Percentiles rank a stretch among this genome's conserved stretches.
phyloP scores from a whole-genome alignment of 2,797 vertebrate genomes.

The Carcharodon carcharias region DNA sequence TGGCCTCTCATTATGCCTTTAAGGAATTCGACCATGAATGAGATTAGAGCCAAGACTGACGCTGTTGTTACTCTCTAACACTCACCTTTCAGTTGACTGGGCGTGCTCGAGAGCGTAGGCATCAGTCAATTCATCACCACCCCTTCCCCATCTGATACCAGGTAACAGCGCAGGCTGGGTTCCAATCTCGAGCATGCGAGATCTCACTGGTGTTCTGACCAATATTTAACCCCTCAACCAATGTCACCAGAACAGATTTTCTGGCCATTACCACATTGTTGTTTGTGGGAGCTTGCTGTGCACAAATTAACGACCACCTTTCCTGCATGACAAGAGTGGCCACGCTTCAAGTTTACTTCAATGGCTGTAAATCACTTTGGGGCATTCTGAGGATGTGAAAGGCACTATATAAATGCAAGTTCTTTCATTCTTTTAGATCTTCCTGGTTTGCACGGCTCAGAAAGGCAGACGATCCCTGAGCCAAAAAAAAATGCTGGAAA shows the following conservation, averaged over 20 bases:
- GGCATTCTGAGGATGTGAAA: too few species aligned
- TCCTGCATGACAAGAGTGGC: background rate
- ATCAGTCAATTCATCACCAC: background rate
- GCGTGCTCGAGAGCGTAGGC: background rate
- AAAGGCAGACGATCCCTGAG: too few species aligned
- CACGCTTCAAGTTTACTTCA: background rate
- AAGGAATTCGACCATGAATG: background rate
- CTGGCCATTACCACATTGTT: background rate
- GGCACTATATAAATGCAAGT: too few species aligned
- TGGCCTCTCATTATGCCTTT: background rate
- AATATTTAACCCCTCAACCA: background rate
- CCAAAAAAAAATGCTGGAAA: too few species aligned
- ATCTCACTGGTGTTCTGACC: too few species aligned
- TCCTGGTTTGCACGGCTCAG: too few species aligned
- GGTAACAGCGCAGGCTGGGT: background rate
- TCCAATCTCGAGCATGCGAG: background rate
- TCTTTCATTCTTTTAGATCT: too few species aligned
- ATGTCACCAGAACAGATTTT: background rate
- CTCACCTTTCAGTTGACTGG: too few species aligned
- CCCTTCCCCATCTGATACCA: background rate
- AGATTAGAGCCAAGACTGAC: background rate
- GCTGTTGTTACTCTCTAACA: too few species aligned
- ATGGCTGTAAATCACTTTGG: background rate
- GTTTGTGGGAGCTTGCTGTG: background rate
- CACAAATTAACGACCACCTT: background rate